Percentiles rank a stretch among this genome's conserved stretches.
Conservation (phyloP, 2,113 vertebrate genomes). For the Mohoua ochrocephala region DNA sequence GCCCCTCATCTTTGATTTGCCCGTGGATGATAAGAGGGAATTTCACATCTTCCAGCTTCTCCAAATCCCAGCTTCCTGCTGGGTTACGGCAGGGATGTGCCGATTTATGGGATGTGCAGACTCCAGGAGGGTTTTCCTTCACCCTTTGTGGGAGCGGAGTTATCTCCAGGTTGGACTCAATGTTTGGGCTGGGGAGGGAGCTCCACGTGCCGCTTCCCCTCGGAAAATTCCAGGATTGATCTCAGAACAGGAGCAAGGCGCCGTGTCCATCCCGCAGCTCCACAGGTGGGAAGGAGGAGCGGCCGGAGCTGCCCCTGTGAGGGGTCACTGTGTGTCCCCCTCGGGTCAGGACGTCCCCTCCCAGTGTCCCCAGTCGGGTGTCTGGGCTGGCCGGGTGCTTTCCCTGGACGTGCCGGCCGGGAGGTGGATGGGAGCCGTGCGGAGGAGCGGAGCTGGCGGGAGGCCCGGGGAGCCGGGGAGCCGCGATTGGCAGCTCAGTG, state of each 20-base stretch:
- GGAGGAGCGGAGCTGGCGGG: background rate
- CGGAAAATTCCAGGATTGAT: fast-evolving
- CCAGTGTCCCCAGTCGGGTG: background rate
- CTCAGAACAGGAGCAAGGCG: fast-evolving
- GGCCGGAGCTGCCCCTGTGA: fast-evolving
- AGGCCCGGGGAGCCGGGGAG: background rate
- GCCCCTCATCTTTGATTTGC: background rate
- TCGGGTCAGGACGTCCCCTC: background rate
- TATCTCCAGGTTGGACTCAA: fast-evolving
- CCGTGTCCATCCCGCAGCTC: background rate
- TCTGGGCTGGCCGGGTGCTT: background rate
- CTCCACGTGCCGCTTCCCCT: fast-evolving
- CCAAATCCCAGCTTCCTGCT: background rate
- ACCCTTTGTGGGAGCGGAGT: too few relatives aligned
- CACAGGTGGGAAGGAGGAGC: fast-evolving
- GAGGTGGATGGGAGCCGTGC: background rate
- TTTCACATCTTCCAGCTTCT: background rate
- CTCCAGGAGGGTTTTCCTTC: background rate
- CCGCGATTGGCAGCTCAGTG: background rate
- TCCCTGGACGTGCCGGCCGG: background rate
- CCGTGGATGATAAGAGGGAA: background rate
- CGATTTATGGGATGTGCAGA: background rate
- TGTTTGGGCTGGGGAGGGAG: background rate
- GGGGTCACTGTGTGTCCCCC: background rate
- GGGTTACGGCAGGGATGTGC: background rate